Conservation (phyloP, 2,888 invertebrate species). For the Rhopalosiphum nymphaeae region DNA sequence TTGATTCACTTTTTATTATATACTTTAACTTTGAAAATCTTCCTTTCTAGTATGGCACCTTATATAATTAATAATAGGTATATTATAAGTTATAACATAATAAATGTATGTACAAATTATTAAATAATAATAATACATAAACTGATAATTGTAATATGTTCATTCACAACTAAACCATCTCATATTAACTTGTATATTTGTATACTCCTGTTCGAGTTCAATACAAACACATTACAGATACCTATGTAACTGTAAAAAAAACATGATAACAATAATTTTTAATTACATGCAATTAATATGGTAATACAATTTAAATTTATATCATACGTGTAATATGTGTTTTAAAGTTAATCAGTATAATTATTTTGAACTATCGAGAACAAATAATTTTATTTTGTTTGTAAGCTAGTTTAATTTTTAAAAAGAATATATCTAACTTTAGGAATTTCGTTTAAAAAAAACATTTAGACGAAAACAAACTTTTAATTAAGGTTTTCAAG, state of each 20-base stretch:
- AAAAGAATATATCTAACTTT: not conserved
- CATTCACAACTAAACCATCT: not conserved
- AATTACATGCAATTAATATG: not conserved
- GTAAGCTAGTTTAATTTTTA: not conserved
- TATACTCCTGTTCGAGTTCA: not conserved
- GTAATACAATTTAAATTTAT: not conserved
- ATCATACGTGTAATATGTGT: not conserved
- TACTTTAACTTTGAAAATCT: too few species aligned
- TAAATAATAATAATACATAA: not conserved
- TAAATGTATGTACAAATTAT: not conserved
- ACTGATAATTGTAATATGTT: not conserved
- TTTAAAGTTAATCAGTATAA: not conserved
- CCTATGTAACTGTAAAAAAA: not conserved
- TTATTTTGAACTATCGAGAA: not conserved
- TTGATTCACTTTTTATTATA: too few species aligned
- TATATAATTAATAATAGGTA: not conserved
- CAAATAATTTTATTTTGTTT: not conserved
- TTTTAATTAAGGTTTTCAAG: not conserved
- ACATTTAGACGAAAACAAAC: not conserved
- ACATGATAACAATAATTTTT: not conserved
- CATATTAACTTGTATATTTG: not conserved
- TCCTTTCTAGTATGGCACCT: too few species aligned
- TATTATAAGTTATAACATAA: not conserved
- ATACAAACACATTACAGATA: not conserved
- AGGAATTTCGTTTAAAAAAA: not conserved